Percentiles rank a stretch among this genome's conserved stretches.
Evolutionary conservation across 2,797 vertebrate species (phyloP).

Genomic region (Microchirus variegatus): DNA sequence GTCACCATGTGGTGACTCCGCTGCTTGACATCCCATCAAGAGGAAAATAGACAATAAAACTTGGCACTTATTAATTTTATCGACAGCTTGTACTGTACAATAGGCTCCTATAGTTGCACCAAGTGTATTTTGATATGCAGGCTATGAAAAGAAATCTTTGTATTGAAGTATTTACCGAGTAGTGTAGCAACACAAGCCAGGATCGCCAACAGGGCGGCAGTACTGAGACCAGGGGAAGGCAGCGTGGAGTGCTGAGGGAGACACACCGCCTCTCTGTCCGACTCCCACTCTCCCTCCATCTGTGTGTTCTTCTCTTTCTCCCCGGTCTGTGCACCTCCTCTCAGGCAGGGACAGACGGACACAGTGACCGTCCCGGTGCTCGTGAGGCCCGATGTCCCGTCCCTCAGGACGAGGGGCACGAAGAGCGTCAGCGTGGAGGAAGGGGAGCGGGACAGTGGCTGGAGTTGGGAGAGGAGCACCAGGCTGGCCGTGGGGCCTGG

Average conservation of each 20-base stretch:
- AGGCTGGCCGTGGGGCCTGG: constrained; percentile 89
- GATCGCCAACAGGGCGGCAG: constrained; percentile 90
- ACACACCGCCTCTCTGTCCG: constrained; percentile 82
- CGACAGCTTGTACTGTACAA: no score
- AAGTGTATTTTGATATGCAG: no score
- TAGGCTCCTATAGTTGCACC: no score
- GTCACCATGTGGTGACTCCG: no score
- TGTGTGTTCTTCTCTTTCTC: constrained; percentile 79
- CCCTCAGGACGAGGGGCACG: constrained; percentile 87
- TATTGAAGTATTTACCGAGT: constrained; percentile 79
- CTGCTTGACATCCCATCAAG: no score
- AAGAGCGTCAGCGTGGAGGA: constrained; percentile 84
- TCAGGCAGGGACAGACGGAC: constrained; percentile 88
- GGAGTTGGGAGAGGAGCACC: constrained; percentile 82
- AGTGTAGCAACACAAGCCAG: constrained; percentile 89
- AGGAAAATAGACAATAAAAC: no score
- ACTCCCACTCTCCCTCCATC: constrained; percentile 75
- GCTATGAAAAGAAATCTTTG: neutral
- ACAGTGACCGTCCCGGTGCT: constrained; percentile 90
- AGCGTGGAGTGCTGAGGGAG: constrained; percentile 81
- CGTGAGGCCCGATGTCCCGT: constrained; percentile 86
- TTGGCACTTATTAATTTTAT: no score
- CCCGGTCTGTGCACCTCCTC: constrained; percentile 83
- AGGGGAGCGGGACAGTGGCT: constrained; percentile 77
- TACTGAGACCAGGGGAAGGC: constrained; percentile 89